These are phyloP conservation scores for Prolemur simus DNA, from an alignment of 2,113 vertebrate species.

Conservation along the genomic window DNA sequence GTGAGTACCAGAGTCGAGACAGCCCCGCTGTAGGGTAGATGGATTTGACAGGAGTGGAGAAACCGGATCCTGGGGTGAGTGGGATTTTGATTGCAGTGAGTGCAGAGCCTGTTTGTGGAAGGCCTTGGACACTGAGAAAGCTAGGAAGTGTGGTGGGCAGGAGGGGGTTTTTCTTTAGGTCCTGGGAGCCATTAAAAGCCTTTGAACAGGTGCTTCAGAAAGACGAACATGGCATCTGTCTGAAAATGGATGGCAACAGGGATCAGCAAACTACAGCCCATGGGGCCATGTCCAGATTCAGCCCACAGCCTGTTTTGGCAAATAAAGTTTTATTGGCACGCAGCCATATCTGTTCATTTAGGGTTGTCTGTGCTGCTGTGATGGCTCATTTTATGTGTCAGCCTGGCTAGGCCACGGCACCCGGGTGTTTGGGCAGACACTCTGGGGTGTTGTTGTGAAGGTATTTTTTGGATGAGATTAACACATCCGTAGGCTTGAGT, in stretches of 20 bases:
- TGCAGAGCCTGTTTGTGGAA: not conserved
- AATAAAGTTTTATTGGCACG: not conserved
- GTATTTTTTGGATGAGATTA: not conserved
- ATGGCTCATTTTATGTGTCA: not conserved
- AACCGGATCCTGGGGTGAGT: too few species aligned
- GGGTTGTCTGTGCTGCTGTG: not conserved
- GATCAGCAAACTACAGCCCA: too few species aligned
- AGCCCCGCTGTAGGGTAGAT: not conserved
- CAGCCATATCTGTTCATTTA: not conserved
- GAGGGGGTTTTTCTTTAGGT: not conserved
- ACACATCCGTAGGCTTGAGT: not conserved
- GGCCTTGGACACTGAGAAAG: not conserved
- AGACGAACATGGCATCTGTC: not conserved
- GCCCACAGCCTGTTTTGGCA: not conserved
- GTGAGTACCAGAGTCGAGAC: not conserved
- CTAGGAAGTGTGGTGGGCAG: not conserved
- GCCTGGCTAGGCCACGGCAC: accelerated
- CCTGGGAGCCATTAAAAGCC: not conserved
- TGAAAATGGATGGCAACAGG: not conserved
- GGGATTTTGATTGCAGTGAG: not conserved
- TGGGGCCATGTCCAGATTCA: not conserved
- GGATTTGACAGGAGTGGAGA: not conserved
- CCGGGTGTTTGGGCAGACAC: not conserved
- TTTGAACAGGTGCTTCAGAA: not conserved
- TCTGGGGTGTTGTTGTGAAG: not conserved